phyloP scores from a whole-genome alignment of 2,888 invertebrate species.

The Stenichneumon culpator region DNA sequence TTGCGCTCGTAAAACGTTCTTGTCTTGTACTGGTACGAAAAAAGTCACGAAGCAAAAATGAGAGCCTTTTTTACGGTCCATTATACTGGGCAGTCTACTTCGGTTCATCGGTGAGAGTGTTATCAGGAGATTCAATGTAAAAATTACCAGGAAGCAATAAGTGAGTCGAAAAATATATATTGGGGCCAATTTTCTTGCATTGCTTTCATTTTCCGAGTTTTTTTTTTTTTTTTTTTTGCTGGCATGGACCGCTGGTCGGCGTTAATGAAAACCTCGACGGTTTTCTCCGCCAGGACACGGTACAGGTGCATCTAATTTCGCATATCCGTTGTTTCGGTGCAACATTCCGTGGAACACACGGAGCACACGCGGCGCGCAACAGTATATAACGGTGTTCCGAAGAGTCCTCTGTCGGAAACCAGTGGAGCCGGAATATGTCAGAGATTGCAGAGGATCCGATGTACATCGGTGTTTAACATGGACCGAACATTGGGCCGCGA shows the following conservation, averaged over 20 bases:
- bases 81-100: not conserved
- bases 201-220: not conserved
- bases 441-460: constrained; percentile 54
- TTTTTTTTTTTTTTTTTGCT: not conserved
- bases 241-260: not conserved
- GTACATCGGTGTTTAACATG: constrained; percentile 56
- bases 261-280: constrained; percentile 22
- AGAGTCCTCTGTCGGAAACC: constrained; percentile 52
- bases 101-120: not conserved
- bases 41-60: not conserved
- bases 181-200: not conserved
- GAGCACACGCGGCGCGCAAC: not conserved
- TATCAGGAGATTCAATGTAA: not conserved
- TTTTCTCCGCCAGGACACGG: constrained; percentile 32
- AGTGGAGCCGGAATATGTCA: constrained; percentile 30
- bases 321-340: constrained; percentile 40
- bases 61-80: not conserved
- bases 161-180: not conserved
- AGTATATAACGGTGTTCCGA: constrained; percentile 35
- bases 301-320: constrained; percentile 44
- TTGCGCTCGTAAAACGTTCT: constrained; percentile 7
- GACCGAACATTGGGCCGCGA: constrained; percentile 51
- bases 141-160: not conserved
- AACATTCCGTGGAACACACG: constrained; percentile 3
- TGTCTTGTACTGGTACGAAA: not conserved